Conservation (phyloP, 2,888 invertebrate species). For the Melieria crassipennis region DNA sequence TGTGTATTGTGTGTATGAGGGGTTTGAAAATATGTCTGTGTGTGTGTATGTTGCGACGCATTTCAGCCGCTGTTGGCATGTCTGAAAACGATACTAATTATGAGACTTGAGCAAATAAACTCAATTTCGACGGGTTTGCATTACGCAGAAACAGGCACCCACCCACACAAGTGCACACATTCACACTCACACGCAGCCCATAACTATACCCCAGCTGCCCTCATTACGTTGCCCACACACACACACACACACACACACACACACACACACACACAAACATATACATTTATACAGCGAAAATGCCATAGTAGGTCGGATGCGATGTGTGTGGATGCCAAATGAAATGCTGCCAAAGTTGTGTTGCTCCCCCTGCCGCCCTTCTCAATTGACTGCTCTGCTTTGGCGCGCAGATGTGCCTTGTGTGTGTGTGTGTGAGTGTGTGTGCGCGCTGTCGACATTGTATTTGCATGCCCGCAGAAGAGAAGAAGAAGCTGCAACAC, state of each 20-base stretch:
- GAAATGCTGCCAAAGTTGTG: too few species aligned
- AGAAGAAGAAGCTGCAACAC: background rate
- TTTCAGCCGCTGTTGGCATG: slow-evolving; percentile 13
- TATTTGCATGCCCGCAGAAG: too few species aligned
- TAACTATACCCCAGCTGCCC: too few species aligned
- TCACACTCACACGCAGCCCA: too few species aligned
- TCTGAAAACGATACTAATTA: slow-evolving; percentile 62
- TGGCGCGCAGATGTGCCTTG: too few species aligned
- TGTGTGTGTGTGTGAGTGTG: background rate
- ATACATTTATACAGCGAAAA: background rate
- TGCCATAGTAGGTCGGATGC: too few species aligned
- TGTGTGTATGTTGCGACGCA: slow-evolving; percentile 9
- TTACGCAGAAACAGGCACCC: background rate
- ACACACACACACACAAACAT: background rate
- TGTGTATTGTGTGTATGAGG: slow-evolving; percentile 35
- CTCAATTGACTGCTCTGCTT: too few species aligned
- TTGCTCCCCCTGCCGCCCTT: too few species aligned
- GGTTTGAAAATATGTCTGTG: background rate
- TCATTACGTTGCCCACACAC: background rate
- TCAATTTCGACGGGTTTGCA: slow-evolving; percentile 39
- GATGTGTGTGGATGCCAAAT: too few species aligned
- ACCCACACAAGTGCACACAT: background rate
- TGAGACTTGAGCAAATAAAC: slow-evolving; percentile 49
- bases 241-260: background rate
- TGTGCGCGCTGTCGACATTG: slow-evolving; percentile 1